A percentile compares a stretch with the other conserved stretches of the same genome.
These are phyloP conservation scores for Automeris io DNA, from an alignment of 2,888 invertebrate genomes.

Conservation along the genomic window DNA sequence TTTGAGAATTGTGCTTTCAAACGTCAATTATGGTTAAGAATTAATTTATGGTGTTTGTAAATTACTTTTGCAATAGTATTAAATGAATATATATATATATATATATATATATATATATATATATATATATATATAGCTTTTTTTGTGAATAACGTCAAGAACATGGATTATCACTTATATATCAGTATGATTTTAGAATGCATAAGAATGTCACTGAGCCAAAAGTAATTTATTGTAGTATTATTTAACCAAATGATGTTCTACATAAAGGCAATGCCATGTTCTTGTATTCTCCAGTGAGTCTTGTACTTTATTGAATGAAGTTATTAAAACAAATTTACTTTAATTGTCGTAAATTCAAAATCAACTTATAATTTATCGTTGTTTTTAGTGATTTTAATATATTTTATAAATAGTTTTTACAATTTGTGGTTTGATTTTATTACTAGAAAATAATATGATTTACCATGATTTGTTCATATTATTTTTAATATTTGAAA, in stretches of 20 bases:
- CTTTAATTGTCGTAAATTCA: no score
- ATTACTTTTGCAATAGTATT: no score
- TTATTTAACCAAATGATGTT: conserved; percentile 16
- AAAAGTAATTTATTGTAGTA: conserved; percentile 17
- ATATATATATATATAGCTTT: neutral
- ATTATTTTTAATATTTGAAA: conserved; percentile 1
- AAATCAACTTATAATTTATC: no score
- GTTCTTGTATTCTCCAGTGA: conserved; percentile 8
- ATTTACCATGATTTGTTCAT: neutral
- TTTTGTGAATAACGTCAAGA: conserved; percentile 2
- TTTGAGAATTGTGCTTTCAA: neutral
- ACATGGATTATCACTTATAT: conserved; percentile 8
- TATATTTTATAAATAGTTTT: conserved; percentile 11
- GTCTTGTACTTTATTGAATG: conserved; percentile 7
- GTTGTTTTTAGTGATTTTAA: no score
- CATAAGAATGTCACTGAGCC: conserved; percentile 12
- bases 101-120: no score
- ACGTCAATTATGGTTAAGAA: no score
- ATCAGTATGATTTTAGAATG: conserved; percentile 10
- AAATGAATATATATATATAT: no score
- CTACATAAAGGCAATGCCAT: conserved; percentile 8
- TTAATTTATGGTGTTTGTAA: no score
- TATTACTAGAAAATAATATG: neutral
- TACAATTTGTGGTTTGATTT: conserved; percentile 8
- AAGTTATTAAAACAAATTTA: conserved; percentile 3